Percentiles rank a stretch among this genome's conserved stretches.
Conservation (phyloP, 2,888 invertebrate genomes). For the Anagyrus pseudococci region DNA sequence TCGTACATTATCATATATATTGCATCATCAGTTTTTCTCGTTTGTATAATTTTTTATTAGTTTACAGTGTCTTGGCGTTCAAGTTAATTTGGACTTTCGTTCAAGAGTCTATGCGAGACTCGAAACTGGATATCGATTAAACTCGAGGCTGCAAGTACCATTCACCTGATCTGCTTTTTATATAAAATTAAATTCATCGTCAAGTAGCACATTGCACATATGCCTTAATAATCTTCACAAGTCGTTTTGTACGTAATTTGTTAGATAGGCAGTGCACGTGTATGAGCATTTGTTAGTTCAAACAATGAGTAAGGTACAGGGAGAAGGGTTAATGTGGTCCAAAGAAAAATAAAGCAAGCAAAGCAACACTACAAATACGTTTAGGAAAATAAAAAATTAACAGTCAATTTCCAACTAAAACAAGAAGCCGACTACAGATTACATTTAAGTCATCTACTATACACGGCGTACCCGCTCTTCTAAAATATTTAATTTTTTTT, state of each 20-base stretch:
- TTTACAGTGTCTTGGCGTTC: too few relatives aligned
- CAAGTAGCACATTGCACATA: slow-evolving; percentile 41
- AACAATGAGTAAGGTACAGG: slow-evolving; percentile 55
- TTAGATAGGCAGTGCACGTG: slow-evolving; percentile 52
- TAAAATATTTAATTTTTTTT: neutral
- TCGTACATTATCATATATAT: too few relatives aligned
- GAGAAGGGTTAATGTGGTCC: slow-evolving; percentile 61
- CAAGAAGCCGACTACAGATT: slow-evolving; percentile 38
- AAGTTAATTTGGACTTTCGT: too few relatives aligned
- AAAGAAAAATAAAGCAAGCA: slow-evolving; percentile 57
- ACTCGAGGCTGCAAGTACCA: neutral
- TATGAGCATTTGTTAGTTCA: slow-evolving; percentile 52
- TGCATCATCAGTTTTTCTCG: too few relatives aligned
- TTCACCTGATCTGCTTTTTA: slow-evolving; percentile 1
- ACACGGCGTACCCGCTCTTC: slow-evolving; percentile 25
- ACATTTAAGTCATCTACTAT: slow-evolving; percentile 30
- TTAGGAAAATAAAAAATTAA: slow-evolving; percentile 31
- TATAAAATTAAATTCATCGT: slow-evolving; percentile 8
- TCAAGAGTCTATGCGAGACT: too few relatives aligned
- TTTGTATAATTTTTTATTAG: neutral
- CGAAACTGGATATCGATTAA: too few relatives aligned
- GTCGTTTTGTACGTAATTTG: slow-evolving; percentile 30
- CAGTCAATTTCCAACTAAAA: slow-evolving; percentile 43
- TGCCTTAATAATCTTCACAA: slow-evolving; percentile 32
- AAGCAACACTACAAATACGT: slow-evolving; percentile 52